Percentiles rank a stretch among this genome's conserved stretches.
Conservation (phyloP, 2,113 vertebrate species). For the Scophthalmus maximus region DNA sequence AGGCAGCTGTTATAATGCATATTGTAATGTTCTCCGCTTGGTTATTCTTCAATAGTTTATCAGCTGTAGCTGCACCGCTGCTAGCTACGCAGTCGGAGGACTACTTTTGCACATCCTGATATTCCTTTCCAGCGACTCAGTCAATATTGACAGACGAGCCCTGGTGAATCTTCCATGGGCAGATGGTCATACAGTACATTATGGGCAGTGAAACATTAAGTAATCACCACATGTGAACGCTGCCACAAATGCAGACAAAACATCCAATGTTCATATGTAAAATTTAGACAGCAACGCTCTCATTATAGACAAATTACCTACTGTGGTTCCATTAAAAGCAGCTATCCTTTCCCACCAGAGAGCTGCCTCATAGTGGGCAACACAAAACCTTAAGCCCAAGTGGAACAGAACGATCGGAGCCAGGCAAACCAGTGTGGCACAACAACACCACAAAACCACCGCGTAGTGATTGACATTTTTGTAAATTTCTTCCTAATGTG, state of each 20-base stretch:
- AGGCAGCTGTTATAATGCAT: background rate
- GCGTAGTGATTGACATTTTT: background rate
- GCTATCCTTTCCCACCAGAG: background rate
- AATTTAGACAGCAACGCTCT: too few relatives aligned
- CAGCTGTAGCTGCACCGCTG: background rate
- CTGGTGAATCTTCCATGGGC: background rate
- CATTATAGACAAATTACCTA: conserved; percentile 3
- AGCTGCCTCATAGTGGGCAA: background rate
- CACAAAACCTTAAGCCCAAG: background rate
- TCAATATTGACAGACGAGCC: conserved; percentile 59
- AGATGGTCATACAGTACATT: conserved; percentile 30
- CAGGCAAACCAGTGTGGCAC: too few relatives aligned
- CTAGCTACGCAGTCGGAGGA: conserved; percentile 2
- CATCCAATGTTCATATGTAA: background rate
- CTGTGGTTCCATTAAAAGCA: background rate
- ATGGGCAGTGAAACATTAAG: conserved; percentile 21
- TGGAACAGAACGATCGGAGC: background rate
- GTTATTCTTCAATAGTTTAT: conserved; percentile 6
- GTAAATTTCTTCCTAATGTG: background rate
- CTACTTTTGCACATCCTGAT: conserved; percentile 11
- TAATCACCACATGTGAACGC: conserved; percentile 30
- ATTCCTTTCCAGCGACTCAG: background rate
- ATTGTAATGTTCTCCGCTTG: background rate
- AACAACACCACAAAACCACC: background rate
- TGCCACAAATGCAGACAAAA: conserved; percentile 3